Evolutionary conservation across 2,797 vertebrate species (phyloP), one percentile per base, ranked within the genome.

Genomic region (Anas bernieri): DNA sequence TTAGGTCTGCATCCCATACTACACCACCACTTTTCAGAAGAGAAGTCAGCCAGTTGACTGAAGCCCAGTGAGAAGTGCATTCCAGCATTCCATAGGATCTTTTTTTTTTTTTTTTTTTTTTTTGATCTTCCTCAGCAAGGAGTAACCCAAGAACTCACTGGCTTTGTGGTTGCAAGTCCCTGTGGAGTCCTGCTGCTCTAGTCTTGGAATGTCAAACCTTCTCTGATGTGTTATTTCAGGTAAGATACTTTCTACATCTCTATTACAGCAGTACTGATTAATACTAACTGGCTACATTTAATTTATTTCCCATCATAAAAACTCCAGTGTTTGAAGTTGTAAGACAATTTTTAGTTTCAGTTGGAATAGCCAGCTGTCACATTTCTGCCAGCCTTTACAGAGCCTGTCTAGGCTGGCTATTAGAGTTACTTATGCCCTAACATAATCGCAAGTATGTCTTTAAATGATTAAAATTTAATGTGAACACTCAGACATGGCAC

Each of bases 391-490:
- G 30, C 22, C 63, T 43, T 77, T 12, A 62, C 16, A 2, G 25
- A 84, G 62, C 48, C 58, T 58, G 8, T 66, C 92, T 46, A 61
- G 61, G n/a, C 14, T 54, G 21, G 11, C 35, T 77, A 7, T 54
- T 70, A 0, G 3, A 74, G 39, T 74, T 88, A 33, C 70, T 68
- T 35, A 11, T 5, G 9, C 33, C 75, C 58, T 68, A 68, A 63
- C 8, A 0, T 17, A 89, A 85, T 11, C 35, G 52, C 48, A 75
- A 52, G 26, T 72, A 64, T 85, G 61, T 89, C 96, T 94, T 94
- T 91, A 94, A 93, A 45, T 77, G 22, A 92, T 94, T 93, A 93
- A 96, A 85, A 68, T 77, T 93, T 93, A 91, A 93, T 92, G 59
- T 13, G 52, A 91, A n/a, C 4, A 0, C 48, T 87, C 91, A 92